Evolutionary conservation across 2,113 vertebrate species (phyloP), one percentile per base, ranked within the genome.

Genomic region (Atlantisia rogersi): DNA sequence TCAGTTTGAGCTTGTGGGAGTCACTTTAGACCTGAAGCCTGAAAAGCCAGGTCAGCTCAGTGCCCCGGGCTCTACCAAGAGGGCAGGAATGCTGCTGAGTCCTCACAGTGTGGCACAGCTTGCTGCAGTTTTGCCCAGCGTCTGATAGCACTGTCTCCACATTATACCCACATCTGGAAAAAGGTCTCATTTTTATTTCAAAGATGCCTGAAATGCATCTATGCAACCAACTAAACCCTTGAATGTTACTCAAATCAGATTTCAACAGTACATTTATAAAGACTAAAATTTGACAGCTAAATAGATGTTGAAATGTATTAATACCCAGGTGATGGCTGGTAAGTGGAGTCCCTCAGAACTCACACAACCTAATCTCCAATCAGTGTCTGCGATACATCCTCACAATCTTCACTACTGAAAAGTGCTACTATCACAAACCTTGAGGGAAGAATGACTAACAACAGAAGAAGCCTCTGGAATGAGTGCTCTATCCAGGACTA

Each of bases 91-190:
- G 48, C 20, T 77, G 20, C 35, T 65, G 3, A 2, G n/a, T 53
- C 39, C 12, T 31, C 10, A 13, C 32, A 2, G 25, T 37, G 9
- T 1, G 5, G 42, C 37, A 63, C 29, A 32, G 22, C 59, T 69
- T 1, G 0, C 42, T 0, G 1, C 48, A 31, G 37, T 29, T 86
- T 79, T 82, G 50, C 11, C 4, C 32, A 35, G 11, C 24, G 4
- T 29, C 26, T 62, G 18, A 26, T 48, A 1, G 1, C 82, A 29
- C 7, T 52, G 9, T 39, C 29, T 13, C 29, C 35, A 18, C 20
- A 2, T 52, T 48, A 62, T 18, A 69, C 4, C 24, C 26, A 21
- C 26, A 58, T 21, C 29, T 44, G 26, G 14, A 37, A 42, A 90
- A 90, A 60, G 39, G 18, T 48, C 31, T 94, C 37, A 15, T 42